These are phyloP conservation scores for Endomychus coccineus DNA, from an alignment of 2,888 invertebrate species.

Conservation along the genomic window DNA sequence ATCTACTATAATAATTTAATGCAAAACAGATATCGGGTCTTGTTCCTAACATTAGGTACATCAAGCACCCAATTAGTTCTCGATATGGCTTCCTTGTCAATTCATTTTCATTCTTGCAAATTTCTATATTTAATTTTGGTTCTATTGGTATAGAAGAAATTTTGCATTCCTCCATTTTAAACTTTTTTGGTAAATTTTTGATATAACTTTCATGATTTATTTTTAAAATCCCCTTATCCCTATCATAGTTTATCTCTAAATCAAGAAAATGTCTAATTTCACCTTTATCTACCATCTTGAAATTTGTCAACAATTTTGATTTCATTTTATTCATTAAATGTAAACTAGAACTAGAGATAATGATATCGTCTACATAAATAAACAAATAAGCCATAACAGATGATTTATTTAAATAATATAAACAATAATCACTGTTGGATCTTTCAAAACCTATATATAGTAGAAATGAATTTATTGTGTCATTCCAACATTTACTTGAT, in stretches of 20 bases:
- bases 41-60: conserved; percentile 17
- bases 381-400: conserved; percentile 2
- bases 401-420: conserved; percentile 6
- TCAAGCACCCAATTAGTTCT: conserved; percentile 18
- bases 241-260: conserved; percentile 5
- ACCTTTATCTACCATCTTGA: conserved; percentile 5
- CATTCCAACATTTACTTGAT: conserved; percentile 11
- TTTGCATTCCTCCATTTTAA: conserved; percentile 4
- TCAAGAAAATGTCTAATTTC: conserved; percentile 2
- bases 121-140: conserved; percentile 3
- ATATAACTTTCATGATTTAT: conserved; percentile 4
- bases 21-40: conserved; percentile 16
- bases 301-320: conserved; percentile 3
- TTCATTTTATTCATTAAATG: conserved; percentile 4
- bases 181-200: background rate
- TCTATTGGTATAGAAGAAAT: conserved; percentile 1
- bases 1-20: conserved; percentile 17
- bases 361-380: conserved; percentile 15
- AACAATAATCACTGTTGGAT: conserved; percentile 13
- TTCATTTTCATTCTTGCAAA: background rate
- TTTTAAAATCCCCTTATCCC: conserved; percentile 1
- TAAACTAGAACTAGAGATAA: conserved; percentile 7
- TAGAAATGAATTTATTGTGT: conserved; percentile 10
- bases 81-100: conserved; percentile 10
- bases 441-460: conserved; percentile 4